Percentiles rank a stretch among this genome's conserved stretches.
Evolutionary conservation across 23 tunicate species (phyloP).

Genomic region (Ascidia mentula): DNA sequence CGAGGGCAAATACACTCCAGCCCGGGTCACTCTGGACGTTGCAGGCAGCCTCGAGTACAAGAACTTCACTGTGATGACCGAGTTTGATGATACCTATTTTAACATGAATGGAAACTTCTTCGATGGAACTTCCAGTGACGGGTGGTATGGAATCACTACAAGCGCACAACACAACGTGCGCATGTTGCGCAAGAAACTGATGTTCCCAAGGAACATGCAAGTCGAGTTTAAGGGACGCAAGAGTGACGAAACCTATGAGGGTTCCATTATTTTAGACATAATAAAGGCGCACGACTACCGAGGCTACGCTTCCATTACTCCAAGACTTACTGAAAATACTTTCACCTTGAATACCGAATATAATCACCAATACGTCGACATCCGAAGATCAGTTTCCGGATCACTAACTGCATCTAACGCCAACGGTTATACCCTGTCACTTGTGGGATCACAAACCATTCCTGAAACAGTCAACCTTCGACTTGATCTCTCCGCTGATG

Average conservation of each 20-base stretch:
- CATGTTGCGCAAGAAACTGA: not conserved
- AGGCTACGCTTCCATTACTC: slow-evolving; percentile 19
- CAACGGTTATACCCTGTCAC: not conserved
- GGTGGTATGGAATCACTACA: slow-evolving; percentile 47
- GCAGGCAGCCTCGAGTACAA: slow-evolving; percentile 25
- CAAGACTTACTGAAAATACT: not conserved
- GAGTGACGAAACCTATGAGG: slow-evolving; percentile 12
- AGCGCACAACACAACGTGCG: slow-evolving; percentile 22
- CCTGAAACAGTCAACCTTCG: not conserved
- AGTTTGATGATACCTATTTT: slow-evolving; percentile 3
- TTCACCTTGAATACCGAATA: not conserved
- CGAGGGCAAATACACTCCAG: not conserved
- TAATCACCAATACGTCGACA: slow-evolving; percentile 9
- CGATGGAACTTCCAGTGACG: not conserved
- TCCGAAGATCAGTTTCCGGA: slow-evolving; percentile 10
- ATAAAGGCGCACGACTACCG: slow-evolving; percentile 21
- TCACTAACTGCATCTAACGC: not conserved
- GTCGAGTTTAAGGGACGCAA: slow-evolving; percentile 18
- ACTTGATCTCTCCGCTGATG: not conserved
- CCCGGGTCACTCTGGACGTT: not conserved
- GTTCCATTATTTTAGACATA: not conserved
- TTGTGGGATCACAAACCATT: not conserved
- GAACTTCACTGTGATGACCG: slow-evolving; percentile 6
- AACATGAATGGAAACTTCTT: slow-evolving; percentile 22
- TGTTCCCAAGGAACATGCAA: slow-evolving; percentile 11